Percentiles rank a stretch among this genome's conserved stretches.
Evolutionary conservation across 2,113 vertebrate species (phyloP).

Genomic region (Anser brachyrhynchus): DNA sequence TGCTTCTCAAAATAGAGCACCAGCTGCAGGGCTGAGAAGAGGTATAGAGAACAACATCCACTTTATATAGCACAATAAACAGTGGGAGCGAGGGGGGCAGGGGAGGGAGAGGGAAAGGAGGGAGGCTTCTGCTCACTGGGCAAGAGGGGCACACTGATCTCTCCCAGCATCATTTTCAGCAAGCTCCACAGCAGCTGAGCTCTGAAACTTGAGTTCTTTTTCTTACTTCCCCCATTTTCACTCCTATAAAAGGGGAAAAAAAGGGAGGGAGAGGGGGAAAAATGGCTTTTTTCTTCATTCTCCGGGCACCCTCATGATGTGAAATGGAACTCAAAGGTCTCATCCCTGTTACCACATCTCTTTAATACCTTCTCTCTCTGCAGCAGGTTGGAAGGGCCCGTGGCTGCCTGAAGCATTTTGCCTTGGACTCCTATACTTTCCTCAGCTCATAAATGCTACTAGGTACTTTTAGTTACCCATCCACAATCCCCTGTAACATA

Average conservation of each 20-base stretch:
- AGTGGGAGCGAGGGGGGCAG: not conserved
- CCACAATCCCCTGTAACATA: no score
- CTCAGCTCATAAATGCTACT: accelerated
- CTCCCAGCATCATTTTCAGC: not conserved
- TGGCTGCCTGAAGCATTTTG: not conserved
- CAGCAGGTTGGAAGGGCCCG: not conserved
- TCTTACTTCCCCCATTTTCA: not conserved
- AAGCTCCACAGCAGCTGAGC: not conserved
- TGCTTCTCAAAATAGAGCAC: constrained; percentile 7
- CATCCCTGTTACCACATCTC: not conserved
- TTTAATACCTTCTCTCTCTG: not conserved
- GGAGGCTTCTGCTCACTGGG: not conserved
- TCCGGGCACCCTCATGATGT: not conserved
- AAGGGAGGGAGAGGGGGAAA: no score
- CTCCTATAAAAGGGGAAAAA: not conserved
- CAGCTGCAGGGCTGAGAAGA: constrained; percentile 2
- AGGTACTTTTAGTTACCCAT: not conserved
- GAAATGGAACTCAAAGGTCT: not conserved
- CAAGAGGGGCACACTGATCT: not conserved
- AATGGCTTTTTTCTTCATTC: not conserved
- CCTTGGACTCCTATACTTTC: not conserved
- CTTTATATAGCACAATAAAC: not conserved
- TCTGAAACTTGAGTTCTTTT: not conserved
- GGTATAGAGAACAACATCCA: not conserved
- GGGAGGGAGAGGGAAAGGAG: not conserved